Evolutionary conservation across 2,797 vertebrate genomes (phyloP).

Genomic region (Catharus ustulatus): DNA sequence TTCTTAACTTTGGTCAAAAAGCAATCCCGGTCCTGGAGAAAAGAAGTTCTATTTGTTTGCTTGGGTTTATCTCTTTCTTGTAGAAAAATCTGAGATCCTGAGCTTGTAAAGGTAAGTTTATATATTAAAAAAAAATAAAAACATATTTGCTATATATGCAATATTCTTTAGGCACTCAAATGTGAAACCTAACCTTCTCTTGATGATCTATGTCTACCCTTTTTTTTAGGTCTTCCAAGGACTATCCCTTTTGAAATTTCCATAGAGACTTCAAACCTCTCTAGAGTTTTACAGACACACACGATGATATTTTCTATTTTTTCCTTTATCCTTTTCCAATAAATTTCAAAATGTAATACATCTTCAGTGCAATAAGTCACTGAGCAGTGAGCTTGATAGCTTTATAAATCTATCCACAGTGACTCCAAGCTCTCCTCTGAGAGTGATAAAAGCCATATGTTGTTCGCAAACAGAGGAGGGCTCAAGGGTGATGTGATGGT

Average conservation of each 20-base stretch:
- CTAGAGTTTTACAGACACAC: not conserved
- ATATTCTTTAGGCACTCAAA: not conserved
- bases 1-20: not conserved
- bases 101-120: not conserved
- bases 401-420: not conserved
- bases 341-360: not conserved
- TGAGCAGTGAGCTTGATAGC: not conserved
- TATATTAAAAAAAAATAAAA: not conserved
- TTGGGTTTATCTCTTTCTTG: not conserved
- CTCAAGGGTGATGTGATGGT: not conserved
- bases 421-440: not conserved
- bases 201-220: not conserved
- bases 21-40: not conserved
- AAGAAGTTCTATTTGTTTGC: not conserved
- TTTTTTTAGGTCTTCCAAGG: not conserved
- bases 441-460: not conserved
- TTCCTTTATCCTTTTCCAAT: not conserved
- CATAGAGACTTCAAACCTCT: not conserved
- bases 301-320: not conserved
- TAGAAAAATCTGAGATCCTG: not conserved
- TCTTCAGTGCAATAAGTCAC: not conserved
- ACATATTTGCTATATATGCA: not conserved
- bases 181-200: not conserved
- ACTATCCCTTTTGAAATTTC: not conserved
- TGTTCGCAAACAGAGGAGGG: not conserved